A percentile compares a stretch with the other conserved stretches of the same genome.
Evolutionary conservation across 2,888 invertebrate species (phyloP).

Genomic region (Xylocampa areola): DNA sequence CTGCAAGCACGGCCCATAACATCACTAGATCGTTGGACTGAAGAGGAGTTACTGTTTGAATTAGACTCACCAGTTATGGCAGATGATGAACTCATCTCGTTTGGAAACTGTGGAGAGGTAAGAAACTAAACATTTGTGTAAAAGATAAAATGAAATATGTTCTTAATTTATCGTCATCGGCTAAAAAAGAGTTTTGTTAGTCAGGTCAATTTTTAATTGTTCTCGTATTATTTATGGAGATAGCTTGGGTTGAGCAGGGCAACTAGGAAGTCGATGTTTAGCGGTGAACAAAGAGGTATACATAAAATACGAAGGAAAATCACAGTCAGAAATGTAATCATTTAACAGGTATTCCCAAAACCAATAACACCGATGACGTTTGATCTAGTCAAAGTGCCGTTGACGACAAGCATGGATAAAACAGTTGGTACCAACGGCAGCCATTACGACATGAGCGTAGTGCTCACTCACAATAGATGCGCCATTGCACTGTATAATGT

Average conservation of each 20-base stretch:
- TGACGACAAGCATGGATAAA: slow-evolving; percentile 62
- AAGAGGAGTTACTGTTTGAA: slow-evolving; percentile 95
- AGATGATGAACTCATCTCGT: slow-evolving; percentile 91
- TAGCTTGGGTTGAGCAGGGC: too few species aligned
- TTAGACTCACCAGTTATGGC: slow-evolving; percentile 92
- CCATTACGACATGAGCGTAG: slow-evolving; percentile 63
- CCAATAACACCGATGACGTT: slow-evolving; percentile 89
- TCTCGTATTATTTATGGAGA: too few species aligned
- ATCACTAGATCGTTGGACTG: slow-evolving; percentile 92
- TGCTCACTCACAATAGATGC: slow-evolving; percentile 74
- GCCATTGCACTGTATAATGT: slow-evolving; percentile 76
- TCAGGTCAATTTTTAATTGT: too few species aligned
- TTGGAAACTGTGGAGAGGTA: slow-evolving; percentile 94
- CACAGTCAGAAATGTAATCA: too few species aligned
- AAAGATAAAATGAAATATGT: too few species aligned
- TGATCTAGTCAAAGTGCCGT: slow-evolving; percentile 73
- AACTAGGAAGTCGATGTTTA: too few species aligned
- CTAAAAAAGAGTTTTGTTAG: too few species aligned
- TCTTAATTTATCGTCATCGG: too few species aligned
- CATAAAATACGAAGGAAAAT: too few species aligned
- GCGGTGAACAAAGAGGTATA: too few species aligned
- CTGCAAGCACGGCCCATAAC: slow-evolving; percentile 95
- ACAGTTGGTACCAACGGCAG: slow-evolving; percentile 57
- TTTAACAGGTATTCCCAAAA: slow-evolving; percentile 90
- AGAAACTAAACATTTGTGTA: too few species aligned